Percentiles rank a stretch among this genome's conserved stretches.
These are phyloP conservation scores for Limnodromus scolopaceus DNA, from an alignment of 2,797 vertebrate genomes.

Conservation along the genomic window DNA sequence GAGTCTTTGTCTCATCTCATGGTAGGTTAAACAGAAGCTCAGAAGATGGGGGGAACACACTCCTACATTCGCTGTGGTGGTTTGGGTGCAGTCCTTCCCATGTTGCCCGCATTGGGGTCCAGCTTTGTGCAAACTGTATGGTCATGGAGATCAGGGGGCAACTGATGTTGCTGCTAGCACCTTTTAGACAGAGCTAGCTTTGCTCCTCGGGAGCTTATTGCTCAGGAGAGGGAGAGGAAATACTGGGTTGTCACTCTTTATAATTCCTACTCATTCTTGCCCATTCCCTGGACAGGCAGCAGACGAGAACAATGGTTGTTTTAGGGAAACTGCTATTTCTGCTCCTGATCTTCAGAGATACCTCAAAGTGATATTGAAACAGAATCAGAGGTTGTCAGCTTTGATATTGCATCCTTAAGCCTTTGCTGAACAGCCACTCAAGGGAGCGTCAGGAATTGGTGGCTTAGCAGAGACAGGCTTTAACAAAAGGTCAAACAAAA, in stretches of 20 bases:
- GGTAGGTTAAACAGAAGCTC: background rate
- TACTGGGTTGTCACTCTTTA: background rate
- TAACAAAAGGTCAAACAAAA: background rate
- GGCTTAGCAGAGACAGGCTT: background rate
- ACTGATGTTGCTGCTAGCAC: background rate
- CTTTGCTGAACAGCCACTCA: background rate
- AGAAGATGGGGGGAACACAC: background rate
- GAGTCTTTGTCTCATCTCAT: background rate
- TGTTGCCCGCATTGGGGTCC: fast-evolving
- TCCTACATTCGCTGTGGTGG: background rate
- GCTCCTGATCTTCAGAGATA: background rate
- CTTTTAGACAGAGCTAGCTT: background rate
- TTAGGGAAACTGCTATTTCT: background rate
- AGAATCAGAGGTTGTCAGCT: background rate
- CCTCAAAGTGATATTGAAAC: background rate
- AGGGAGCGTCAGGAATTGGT: background rate
- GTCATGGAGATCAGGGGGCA: background rate
- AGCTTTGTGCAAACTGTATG: background rate
- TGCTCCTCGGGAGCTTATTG: background rate
- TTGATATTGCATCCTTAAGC: background rate
- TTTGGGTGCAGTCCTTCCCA: background rate
- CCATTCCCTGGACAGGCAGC: background rate
- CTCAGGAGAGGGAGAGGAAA: background rate
- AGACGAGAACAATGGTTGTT: background rate
- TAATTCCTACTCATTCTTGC: background rate